A percentile compares a stretch with the other conserved stretches of the same genome.
These are phyloP conservation scores for Dexiosoma caninum DNA, from an alignment of 2,888 invertebrate genomes.

Conservation along the genomic window DNA sequence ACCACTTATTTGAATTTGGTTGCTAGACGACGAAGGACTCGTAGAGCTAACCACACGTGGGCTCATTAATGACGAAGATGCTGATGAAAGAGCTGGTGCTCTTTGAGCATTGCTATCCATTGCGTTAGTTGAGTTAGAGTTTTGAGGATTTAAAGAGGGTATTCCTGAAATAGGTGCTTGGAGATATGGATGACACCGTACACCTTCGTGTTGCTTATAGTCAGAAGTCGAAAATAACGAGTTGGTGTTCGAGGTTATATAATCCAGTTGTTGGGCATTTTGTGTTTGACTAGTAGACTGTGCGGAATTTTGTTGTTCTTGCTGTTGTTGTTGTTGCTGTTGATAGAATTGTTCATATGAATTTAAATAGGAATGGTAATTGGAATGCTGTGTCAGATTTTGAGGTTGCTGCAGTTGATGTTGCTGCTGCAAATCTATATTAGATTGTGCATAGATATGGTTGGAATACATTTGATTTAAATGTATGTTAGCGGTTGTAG, in stretches of 20 bases:
- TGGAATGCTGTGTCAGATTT: constrained; percentile 66
- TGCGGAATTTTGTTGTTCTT: constrained; percentile 43
- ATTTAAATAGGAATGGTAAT: constrained; percentile 72
- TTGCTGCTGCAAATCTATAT: constrained; percentile 65
- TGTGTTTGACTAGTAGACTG: constrained; percentile 8
- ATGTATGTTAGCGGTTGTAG: constrained; percentile 64
- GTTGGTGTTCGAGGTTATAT: constrained; percentile 36
- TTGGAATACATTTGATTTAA: constrained; percentile 59
- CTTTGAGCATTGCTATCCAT: constrained; percentile 37
- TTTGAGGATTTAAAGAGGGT: constrained; percentile 42
- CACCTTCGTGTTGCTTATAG: constrained; percentile 64
- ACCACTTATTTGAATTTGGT: constrained; percentile 68
- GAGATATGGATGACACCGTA: constrained; percentile 75
- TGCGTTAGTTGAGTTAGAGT: constrained; percentile 57
- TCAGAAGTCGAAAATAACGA: constrained; percentile 14
- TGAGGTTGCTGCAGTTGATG: constrained; percentile 61
- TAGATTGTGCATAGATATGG: constrained; percentile 64
- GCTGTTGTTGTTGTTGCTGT: constrained; percentile 70
- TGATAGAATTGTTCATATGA: constrained; percentile 77
- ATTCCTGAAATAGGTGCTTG: constrained; percentile 68
- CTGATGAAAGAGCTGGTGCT: constrained; percentile 59
- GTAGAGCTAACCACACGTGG: constrained; percentile 77
- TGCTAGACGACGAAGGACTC: constrained; percentile 75
- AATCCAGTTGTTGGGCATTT: constrained; percentile 50
- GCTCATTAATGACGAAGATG: constrained; percentile 72